Percentiles rank a stretch among this genome's conserved stretches.
phyloP scores from a whole-genome alignment of 2,888 invertebrate genomes.

The Timema podura region DNA sequence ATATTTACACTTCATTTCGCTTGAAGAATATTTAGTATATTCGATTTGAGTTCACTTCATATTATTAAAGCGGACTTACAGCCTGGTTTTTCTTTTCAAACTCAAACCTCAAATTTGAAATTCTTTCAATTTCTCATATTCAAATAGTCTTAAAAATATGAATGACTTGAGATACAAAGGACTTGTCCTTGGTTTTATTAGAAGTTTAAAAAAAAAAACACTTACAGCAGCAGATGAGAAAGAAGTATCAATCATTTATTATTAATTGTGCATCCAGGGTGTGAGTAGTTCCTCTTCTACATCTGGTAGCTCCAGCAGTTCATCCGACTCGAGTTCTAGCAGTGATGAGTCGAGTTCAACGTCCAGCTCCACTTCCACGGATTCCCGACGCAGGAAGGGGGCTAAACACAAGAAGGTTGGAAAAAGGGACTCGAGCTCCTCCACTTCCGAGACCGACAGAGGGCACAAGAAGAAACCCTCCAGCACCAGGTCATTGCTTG shows the following conservation, averaged over 20 bases:
- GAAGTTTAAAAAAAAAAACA: too few species aligned
- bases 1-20: too few species aligned
- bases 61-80: too few species aligned
- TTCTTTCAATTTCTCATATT: too few species aligned
- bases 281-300: constrained; percentile 65
- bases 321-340: constrained; percentile 52
- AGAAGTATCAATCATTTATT: neutral
- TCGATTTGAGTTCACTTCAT: too few species aligned
- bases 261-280: constrained; percentile 39
- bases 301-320: constrained; percentile 60
- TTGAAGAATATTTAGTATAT: too few species aligned
- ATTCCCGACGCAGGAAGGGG: constrained; percentile 42
- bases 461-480: constrained; percentile 24
- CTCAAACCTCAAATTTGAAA: too few species aligned
- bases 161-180: too few species aligned
- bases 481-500: constrained; percentile 4
- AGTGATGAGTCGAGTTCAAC: constrained; percentile 63
- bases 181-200: too few species aligned
- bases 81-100: too few species aligned
- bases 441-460: constrained; percentile 28
- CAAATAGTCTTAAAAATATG: too few species aligned
- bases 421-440: constrained; percentile 30
- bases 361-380: constrained; percentile 52
- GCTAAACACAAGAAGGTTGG: constrained; percentile 33
- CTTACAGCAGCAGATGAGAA: too few species aligned